phyloP scores from a whole-genome alignment of 2,113 vertebrate species.

The Macrotus californicus region DNA sequence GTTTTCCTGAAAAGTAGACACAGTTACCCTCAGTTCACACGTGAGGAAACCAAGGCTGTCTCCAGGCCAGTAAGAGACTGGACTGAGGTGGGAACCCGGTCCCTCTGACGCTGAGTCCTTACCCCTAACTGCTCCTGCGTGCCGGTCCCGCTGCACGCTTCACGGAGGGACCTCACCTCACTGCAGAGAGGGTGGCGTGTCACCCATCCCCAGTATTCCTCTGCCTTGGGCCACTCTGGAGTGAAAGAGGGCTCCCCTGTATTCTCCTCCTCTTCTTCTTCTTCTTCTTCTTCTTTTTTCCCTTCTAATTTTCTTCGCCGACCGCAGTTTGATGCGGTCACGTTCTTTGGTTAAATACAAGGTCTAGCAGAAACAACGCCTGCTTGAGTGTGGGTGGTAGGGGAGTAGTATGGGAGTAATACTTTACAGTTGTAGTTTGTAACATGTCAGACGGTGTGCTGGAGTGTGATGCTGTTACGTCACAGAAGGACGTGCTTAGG shows the following conservation, averaged over 20 bases:
- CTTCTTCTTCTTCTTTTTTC: background rate
- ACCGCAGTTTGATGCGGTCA: background rate
- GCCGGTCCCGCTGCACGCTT: background rate
- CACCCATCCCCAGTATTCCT: background rate
- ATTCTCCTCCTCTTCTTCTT: background rate
- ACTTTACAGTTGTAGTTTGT: too few relatives aligned
- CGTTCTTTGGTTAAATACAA: slow-evolving; percentile 16
- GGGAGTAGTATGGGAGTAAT: too few relatives aligned
- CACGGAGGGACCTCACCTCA: background rate
- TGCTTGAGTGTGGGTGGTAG: too few relatives aligned
- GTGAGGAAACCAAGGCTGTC: background rate
- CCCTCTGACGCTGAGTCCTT: background rate
- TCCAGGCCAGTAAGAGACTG: background rate
- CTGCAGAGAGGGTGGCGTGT: background rate
- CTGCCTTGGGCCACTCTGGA: background rate
- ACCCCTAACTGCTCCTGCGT: background rate
- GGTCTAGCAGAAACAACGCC: too few relatives aligned
- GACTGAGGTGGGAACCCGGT: background rate
- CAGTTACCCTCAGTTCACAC: background rate
- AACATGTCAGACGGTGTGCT: too few relatives aligned
- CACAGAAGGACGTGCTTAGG: too few relatives aligned
- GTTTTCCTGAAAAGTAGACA: background rate
- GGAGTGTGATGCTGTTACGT: too few relatives aligned
- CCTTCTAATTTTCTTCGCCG: background rate
- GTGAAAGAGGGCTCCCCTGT: background rate